Evolutionary conservation across 2,113 vertebrate genomes (phyloP), one percentile per base, ranked within the genome.

Genomic region (Dendropsophus ebraccatus): DNA sequence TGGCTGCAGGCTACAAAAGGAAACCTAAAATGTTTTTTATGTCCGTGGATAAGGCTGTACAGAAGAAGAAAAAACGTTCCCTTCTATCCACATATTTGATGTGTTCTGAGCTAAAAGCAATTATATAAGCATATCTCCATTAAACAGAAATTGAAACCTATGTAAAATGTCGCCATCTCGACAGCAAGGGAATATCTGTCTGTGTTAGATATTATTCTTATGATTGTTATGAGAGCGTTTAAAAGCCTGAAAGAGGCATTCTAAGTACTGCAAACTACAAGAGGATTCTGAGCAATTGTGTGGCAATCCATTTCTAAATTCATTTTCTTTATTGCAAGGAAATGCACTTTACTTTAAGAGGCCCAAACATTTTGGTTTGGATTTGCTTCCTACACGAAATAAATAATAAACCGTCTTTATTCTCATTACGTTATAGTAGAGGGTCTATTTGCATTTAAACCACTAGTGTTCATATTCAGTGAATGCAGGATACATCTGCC

Each of bases 111-210:
- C 58, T 73, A 35, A 60, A 81, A 77, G 76, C 50, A 75, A 74
- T 81, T 60, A 60, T 81, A 74, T 73, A 73, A 72, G 79, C 54
- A 52, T 81, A 74, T 74, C 52, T 81, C 50, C 52, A 86, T 86
- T 86, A 74, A 49, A 50, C 52, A 62, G 78, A 81, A 60, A 62
- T 81, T 86, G 85, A 81, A 86, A 70, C 78, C 52, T 50, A 72
- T 32, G 67, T 81, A 54, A 62, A 60, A 81, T 81, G 41, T 54
- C 67, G 5, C 49, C 60, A 45, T 70, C 35, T 86, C 8, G 28
- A 28, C 19, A 56, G 21, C 65, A 54, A 84, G 73, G 74, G 74
- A 85, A 85, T 54, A 54, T 67, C 74, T 70, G 58, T 74, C 75
- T 70, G 60, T 45, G 45, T 79, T 70, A 56, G 47, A 85, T 78